Evolutionary conservation across 1,140 invertebrate species (phyloP).

Genomic region (Cardiocondyla obscurior): DNA sequence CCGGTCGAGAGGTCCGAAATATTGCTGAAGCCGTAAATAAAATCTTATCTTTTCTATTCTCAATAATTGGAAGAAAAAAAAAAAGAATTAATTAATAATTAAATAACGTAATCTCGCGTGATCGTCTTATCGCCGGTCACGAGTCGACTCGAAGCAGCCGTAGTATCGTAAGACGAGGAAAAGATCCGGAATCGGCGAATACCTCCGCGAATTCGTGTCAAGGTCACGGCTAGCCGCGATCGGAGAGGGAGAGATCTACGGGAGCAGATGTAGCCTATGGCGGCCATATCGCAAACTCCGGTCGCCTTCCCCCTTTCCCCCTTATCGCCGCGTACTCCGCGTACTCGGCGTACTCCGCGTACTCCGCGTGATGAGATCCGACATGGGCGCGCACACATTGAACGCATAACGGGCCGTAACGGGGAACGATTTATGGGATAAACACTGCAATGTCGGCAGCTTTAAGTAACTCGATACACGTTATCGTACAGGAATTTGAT

Average conservation of each 20-base stretch:
- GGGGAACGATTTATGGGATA: conserved; percentile 2
- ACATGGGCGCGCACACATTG: background rate
- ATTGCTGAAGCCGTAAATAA: background rate
- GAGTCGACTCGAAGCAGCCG: background rate
- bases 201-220: conserved; percentile 27
- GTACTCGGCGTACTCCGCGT: background rate
- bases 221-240: conserved; percentile 27
- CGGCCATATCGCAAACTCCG: background rate
- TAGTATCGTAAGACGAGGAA: background rate
- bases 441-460: background rate
- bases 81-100: no score
- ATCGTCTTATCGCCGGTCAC: background rate
- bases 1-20: no score
- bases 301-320: background rate
- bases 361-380: background rate
- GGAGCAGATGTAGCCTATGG: background rate
- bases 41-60: background rate
- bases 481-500: conserved; percentile 9
- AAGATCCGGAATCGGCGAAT: background rate
- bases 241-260: background rate
- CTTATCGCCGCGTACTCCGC: background rate
- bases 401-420: background rate
- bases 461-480: conserved; percentile 22
- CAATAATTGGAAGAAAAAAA: background rate
- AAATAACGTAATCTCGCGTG: no score